These are phyloP conservation scores for Dione vanillae DNA, from an alignment of 2,888 invertebrate species.

Conservation along the genomic window DNA sequence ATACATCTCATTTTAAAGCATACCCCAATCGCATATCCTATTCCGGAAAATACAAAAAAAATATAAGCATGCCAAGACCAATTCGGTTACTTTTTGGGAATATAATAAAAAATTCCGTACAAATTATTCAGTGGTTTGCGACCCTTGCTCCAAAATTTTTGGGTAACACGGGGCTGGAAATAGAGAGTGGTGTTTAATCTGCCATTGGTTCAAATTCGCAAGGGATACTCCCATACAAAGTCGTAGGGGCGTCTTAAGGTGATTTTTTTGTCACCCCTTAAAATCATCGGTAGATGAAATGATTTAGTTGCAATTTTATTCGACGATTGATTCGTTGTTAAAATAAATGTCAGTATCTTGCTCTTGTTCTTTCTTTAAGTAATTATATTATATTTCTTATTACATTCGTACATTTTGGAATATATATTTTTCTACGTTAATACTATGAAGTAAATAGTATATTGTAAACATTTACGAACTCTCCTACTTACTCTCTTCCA, in stretches of 20 bases:
- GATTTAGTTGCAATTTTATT: conserved; percentile 18
- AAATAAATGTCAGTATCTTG: conserved; percentile 38
- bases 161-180: conserved; percentile 54
- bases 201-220: conserved; percentile 63
- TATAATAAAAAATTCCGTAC: conserved; percentile 52
- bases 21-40: conserved; percentile 28
- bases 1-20: conserved; percentile 3
- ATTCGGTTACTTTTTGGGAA: conserved; percentile 52
- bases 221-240: conserved; percentile 63
- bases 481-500: too few species aligned
- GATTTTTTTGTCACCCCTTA: conserved; percentile 35
- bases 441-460: too few species aligned
- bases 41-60: conserved; percentile 33
- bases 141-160: conserved; percentile 68
- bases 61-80: conserved; percentile 49
- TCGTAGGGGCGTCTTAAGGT: conserved; percentile 56
- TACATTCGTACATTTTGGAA: too few species aligned
- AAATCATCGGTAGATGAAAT: background rate
- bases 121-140: conserved; percentile 51
- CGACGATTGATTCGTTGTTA: conserved; percentile 15
- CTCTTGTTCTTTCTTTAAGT: background rate
- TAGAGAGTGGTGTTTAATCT: conserved; percentile 65
- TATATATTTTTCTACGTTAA: too few species aligned
- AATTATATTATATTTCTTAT: background rate
- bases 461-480: too few species aligned